A percentile compares a stretch with the other conserved stretches of the same genome.
phyloP scores from a whole-genome alignment of 1,140 invertebrate species.

The Araneus ventricosus region DNA sequence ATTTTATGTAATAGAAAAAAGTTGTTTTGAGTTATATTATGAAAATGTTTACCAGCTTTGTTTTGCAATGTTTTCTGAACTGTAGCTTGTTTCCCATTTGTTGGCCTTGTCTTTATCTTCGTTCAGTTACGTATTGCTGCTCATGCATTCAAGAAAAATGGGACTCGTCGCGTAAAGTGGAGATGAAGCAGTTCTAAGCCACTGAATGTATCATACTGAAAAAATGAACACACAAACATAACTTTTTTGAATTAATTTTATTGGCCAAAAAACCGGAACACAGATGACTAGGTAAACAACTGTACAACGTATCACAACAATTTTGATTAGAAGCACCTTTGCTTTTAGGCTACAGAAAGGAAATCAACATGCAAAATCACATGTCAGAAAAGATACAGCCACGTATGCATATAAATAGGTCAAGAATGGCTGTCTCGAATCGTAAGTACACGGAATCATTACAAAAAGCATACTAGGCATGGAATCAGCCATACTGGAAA shows the following conservation, averaged over 20 bases:
- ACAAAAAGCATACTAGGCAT: neutral
- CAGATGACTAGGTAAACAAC: constrained; percentile 48
- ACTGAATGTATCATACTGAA: no score
- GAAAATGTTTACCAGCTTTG: no score
- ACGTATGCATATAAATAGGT: constrained; percentile 11
- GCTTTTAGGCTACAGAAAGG: constrained; percentile 27
- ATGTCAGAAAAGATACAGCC: constrained; percentile 11
- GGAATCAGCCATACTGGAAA: constrained; percentile 12
- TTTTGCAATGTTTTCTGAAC: no score
- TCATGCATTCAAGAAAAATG: no score
- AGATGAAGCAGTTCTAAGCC: no score
- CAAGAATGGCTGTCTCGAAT: neutral
- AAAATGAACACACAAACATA: neutral
- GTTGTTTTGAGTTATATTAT: no score
- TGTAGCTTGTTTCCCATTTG: no score
- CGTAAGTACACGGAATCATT: neutral
- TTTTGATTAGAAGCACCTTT: constrained; percentile 44
- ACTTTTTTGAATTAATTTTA: constrained; percentile 37
- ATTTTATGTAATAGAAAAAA: no score
- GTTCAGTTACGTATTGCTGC: no score
- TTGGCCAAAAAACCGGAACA: constrained; percentile 30
- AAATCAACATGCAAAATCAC: constrained; percentile 12
- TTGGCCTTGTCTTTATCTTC: no score
- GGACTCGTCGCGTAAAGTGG: no score
- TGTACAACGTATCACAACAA: constrained; percentile 49